Evolutionary conservation across 2,797 vertebrate genomes (phyloP), one percentile per base, ranked within the genome.

Genomic region (Pteronotus mesoamericanus): DNA sequence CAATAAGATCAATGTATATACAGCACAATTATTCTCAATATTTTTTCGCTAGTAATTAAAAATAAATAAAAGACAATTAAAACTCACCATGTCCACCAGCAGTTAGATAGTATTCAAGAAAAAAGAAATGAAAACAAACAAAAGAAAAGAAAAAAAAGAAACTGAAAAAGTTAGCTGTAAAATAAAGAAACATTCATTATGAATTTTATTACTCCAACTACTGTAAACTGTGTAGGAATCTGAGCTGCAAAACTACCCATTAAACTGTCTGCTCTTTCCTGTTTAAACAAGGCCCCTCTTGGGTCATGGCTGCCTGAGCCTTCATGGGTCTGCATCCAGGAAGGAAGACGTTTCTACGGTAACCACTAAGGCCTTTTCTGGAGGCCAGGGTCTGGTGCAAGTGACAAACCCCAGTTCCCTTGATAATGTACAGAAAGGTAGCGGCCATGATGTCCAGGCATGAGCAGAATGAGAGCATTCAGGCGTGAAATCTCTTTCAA

Each of bases 231-330:
- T 97, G 94, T 96, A 98, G 97, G 97, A 98, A 98, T 97, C 96
- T 92, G 98, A 98, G 97, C 98, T 97, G 98, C 98, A 98, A 98
- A 98, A 96, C 97, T 97, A 94, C 97, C 98, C 98, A 98, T 99
- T 98, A 99, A 99, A 98, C 98, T 98, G 98, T 98, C 98, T 98
- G 95, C 97, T 98, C 97, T 96, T 98, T 99, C 98, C 98, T 99
- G 98, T 98, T 98, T 98, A 98, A 99, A 98, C 98, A 98, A 98
- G 97, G 98, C 97, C 98, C 98, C 98, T 98, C 98, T 98, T 98
- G 98, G 98, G 98, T 95, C 89, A 12, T 87, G 78, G 89, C 95
- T 97, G 98, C 98, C 98, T 98, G 97, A 97, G 91, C 96, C 97
- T 98, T 97, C 96, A 3, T 91, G 97, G 98, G 96, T 98, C 98